These are phyloP conservation scores for Nomada ferruginata DNA, from an alignment of 2,888 invertebrate genomes.

Conservation along the genomic window DNA sequence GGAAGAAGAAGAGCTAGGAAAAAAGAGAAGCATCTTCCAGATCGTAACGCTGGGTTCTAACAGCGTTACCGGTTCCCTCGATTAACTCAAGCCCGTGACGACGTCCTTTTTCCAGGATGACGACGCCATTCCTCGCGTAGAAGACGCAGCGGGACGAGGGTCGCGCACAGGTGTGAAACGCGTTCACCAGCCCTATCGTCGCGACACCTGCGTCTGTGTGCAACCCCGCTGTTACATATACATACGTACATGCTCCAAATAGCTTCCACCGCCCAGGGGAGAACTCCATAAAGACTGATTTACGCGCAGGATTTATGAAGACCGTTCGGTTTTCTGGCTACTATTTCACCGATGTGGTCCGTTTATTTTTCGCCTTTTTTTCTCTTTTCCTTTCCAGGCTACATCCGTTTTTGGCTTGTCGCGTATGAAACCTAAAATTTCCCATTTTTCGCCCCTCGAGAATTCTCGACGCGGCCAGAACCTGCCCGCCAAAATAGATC, in stretches of 20 bases:
- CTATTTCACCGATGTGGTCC: constrained; percentile 74
- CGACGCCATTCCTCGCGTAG: constrained; percentile 17
- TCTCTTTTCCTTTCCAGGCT: neutral
- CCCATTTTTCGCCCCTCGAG: constrained; percentile 31
- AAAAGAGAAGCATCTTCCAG: neutral
- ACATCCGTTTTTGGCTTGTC: constrained; percentile 34
- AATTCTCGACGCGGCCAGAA: neutral
- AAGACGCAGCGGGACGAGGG: constrained; percentile 13
- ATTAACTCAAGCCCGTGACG: constrained; percentile 56
- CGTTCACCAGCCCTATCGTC: constrained; percentile 2
- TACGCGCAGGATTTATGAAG: constrained; percentile 82
- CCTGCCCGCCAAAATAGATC: constrained; percentile 24
- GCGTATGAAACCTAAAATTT: constrained; percentile 64
- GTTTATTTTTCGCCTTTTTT: neutral
- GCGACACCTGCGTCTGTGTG: constrained; percentile 15
- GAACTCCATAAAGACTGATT: constrained; percentile 82
- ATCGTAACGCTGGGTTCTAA: constrained; percentile 22
- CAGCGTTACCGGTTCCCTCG: constrained; percentile 48
- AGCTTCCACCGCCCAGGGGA: constrained; percentile 70
- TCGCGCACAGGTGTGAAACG: constrained; percentile 53
- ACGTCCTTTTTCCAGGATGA: constrained; percentile 24
- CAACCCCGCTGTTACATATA: constrained; percentile 14
- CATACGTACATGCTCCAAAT: constrained; percentile 67
- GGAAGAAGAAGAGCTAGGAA: neutral
- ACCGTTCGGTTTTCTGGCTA: constrained; percentile 80